Percentiles rank a stretch among this genome's conserved stretches.
phyloP scores from a whole-genome alignment of 2,113 vertebrate species.

The Pterophyllum scalare region DNA sequence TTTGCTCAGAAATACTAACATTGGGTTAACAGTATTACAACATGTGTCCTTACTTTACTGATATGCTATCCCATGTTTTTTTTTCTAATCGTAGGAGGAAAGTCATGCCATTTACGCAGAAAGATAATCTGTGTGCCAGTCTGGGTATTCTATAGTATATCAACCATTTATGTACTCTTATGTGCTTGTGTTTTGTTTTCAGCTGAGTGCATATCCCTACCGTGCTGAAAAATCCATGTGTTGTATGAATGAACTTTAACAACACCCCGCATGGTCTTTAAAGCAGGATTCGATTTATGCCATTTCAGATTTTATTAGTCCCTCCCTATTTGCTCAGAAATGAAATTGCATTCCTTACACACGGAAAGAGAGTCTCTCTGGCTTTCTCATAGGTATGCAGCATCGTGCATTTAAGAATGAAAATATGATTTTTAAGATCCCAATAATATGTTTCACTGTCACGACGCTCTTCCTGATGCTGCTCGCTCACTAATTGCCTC shows the following conservation, averaged over 20 bases:
- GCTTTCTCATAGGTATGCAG: background rate
- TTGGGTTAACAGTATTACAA: background rate
- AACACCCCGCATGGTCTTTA: background rate
- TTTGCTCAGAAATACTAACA: slow-evolving; percentile 11
- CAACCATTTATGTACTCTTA: background rate
- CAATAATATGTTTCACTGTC: background rate
- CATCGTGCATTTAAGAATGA: background rate
- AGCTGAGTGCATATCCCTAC: background rate
- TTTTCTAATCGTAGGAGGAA: background rate
- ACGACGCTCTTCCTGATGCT: background rate
- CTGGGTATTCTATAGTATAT: background rate
- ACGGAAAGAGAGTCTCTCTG: background rate
- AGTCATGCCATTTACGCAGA: background rate
- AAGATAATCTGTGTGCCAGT: background rate
- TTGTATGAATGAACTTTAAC: background rate
- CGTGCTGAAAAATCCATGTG: slow-evolving; percentile 1
- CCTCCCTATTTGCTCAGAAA: slow-evolving; percentile 4
- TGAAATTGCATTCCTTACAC: background rate
- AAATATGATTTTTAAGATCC: background rate
- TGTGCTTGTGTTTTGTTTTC: background rate
- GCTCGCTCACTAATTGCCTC: background rate
- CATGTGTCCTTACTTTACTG: background rate
- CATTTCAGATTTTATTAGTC: slow-evolving; percentile 31
- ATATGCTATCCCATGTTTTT: background rate
- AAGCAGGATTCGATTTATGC: slow-evolving; percentile 5